These are phyloP conservation scores for Chlamydotis undulata DNA, from an alignment of 2,113 vertebrate species.

Conservation along the genomic window DNA sequence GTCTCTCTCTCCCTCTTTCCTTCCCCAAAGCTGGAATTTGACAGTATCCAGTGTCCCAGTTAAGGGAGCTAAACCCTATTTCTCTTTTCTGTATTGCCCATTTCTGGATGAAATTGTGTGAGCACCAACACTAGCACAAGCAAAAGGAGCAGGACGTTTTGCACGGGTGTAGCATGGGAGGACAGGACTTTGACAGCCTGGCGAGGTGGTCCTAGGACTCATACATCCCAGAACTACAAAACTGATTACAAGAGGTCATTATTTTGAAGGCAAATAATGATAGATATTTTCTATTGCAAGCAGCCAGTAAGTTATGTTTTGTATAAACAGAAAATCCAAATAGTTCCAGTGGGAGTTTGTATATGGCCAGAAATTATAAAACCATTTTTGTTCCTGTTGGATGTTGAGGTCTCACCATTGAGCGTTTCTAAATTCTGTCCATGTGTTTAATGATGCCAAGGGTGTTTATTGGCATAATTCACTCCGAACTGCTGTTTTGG, in stretches of 20 bases:
- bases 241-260: not conserved
- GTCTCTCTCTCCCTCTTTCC: not conserved
- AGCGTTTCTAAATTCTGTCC: not conserved
- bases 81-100: rapidly evolving
- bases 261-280: not conserved
- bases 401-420: not conserved
- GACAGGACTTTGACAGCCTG: not conserved
- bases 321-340: not conserved
- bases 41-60: not conserved
- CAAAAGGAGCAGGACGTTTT: not conserved
- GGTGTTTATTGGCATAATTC: not conserved
- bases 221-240: not conserved
- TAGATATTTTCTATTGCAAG: not conserved
- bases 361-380: not conserved
- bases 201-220: not conserved
- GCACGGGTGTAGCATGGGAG: not conserved
- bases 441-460: not conserved
- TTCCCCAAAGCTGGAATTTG: not conserved
- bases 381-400: not conserved
- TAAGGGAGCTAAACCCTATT: not conserved
- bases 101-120: not conserved
- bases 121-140: not conserved
- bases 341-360: not conserved
- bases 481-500: not conserved
- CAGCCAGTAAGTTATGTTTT: not conserved